Evolutionary conservation across 2,888 invertebrate species (phyloP).

Genomic region (Seladonia tumulorum): DNA sequence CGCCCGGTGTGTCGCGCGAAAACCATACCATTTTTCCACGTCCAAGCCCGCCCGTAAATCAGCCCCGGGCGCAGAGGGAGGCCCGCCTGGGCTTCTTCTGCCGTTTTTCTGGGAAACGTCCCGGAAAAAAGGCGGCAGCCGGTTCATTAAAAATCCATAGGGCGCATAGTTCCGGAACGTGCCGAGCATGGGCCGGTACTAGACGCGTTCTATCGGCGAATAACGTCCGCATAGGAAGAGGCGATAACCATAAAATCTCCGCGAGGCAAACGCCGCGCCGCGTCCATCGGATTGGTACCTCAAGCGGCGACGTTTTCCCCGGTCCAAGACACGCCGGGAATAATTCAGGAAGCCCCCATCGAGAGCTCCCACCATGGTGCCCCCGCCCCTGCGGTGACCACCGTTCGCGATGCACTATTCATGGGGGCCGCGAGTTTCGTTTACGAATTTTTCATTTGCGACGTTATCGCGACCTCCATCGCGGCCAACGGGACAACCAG

Average conservation of each 20-base stretch:
- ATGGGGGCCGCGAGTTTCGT: conserved; percentile 64
- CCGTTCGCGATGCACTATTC: conserved; percentile 69
- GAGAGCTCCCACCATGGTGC: not conserved
- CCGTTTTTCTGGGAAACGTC: conserved; percentile 4
- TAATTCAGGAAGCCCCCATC: conserved; percentile 61
- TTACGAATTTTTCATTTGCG: conserved; percentile 69
- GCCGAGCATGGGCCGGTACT: conserved; percentile 45
- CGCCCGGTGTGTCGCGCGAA: conserved; percentile 14
- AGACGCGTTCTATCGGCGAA: conserved; percentile 58
- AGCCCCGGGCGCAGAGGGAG: not conserved
- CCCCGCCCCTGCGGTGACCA: conserved; percentile 57
- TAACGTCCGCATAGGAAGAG: conserved; percentile 43
- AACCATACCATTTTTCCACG: conserved; percentile 9
- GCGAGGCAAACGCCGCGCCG: conserved; percentile 55
- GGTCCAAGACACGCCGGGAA: conserved; percentile 62
- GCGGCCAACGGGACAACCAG: conserved; percentile 2
- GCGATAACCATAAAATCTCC: conserved; percentile 56
- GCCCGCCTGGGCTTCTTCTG: not conserved
- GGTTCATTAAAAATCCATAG: conserved; percentile 68
- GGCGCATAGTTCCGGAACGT: conserved; percentile 64
- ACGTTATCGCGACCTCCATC: conserved; percentile 43
- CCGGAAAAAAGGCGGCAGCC: conserved; percentile 33
- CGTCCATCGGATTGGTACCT: conserved; percentile 30
- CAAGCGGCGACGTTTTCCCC: conserved; percentile 34
- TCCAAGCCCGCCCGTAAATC: conserved; percentile 16